Evolutionary conservation across 1,140 invertebrate species (phyloP).

Genomic region (Drosophila asahinai): DNA sequence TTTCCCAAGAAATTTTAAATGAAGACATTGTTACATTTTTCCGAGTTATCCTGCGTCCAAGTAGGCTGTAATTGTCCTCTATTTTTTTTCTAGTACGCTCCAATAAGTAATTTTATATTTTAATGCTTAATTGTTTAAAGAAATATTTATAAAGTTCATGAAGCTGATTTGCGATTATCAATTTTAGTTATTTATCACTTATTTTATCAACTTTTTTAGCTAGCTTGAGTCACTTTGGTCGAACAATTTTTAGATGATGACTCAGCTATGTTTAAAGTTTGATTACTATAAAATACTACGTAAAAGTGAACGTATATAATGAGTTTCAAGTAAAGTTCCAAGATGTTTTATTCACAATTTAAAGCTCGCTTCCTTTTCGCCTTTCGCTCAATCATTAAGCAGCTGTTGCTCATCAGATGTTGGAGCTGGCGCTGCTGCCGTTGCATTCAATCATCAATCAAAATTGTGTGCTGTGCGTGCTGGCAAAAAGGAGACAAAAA

Average conservation of each 20-base stretch:
- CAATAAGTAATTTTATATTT: not conserved
- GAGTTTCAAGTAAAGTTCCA: slow-evolving; percentile 15
- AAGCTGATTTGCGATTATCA: not conserved
- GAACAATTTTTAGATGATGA: slow-evolving; percentile 6
- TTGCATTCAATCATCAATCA: slow-evolving; percentile 82
- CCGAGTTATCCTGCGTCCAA: not conserved
- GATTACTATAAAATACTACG: slow-evolving; percentile 2
- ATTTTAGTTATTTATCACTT: not conserved
- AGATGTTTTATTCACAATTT: slow-evolving; percentile 33
- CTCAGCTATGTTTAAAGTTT: slow-evolving; percentile 2
- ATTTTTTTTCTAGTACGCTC: not conserved
- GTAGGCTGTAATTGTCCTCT: not conserved
- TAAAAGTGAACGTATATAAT: slow-evolving; percentile 18
- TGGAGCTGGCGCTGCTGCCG: slow-evolving; percentile 36
- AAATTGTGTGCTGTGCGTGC: slow-evolving; percentile 79
- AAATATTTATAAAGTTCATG: not conserved
- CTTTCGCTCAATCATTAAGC: slow-evolving; percentile 75
- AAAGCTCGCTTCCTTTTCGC: slow-evolving; percentile 55
- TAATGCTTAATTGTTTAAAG: too few relatives aligned
- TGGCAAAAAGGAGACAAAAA: slow-evolving; percentile 27
- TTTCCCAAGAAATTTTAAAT: not conserved
- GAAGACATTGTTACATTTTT: not conserved
- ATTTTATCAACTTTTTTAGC: not conserved
- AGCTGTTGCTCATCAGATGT: slow-evolving; percentile 76
- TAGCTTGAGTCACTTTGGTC: slow-evolving; percentile 3